phyloP scores from a whole-genome alignment of 2,113 vertebrate species.

The Budorcas taxicolor region DNA sequence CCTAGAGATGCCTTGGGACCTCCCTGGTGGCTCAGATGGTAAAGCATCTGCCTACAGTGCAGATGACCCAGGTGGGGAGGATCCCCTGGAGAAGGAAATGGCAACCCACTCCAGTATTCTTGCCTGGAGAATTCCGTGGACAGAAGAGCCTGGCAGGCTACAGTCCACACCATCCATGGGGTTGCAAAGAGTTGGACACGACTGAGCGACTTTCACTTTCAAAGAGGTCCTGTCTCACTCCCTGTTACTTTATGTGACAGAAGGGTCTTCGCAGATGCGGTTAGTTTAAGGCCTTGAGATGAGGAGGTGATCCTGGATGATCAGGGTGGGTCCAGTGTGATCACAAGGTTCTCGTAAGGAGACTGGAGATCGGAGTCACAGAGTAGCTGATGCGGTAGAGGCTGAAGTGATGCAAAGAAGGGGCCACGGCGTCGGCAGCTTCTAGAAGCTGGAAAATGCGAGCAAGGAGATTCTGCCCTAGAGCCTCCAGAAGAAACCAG shows the following conservation, averaged over 20 bases:
- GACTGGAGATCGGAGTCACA: not conserved
- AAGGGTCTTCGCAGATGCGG: not conserved
- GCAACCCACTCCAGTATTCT: not conserved
- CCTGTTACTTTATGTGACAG: not conserved
- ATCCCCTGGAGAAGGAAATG: not conserved
- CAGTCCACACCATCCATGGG: not conserved
- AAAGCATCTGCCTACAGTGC: not conserved
- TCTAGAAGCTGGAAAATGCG: not conserved
- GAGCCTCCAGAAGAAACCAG: not conserved
- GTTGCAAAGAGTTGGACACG: not conserved
- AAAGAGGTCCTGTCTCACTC: not conserved
- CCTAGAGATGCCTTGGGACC: not conserved
- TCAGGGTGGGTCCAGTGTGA: accelerated
- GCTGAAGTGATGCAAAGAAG: not conserved
- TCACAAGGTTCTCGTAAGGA: not conserved
- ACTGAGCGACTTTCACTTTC: not conserved
- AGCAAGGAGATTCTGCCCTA: not conserved
- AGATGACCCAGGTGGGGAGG: not conserved
- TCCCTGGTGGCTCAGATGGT: not conserved
- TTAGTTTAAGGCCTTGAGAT: not conserved
- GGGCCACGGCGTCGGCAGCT: accelerated
- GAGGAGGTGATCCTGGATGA: not conserved
- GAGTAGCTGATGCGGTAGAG: not conserved
- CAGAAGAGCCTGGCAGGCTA: not conserved
- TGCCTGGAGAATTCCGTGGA: not conserved